A percentile compares a stretch with the other conserved stretches of the same genome.
Evolutionary conservation across 2,888 invertebrate species (phyloP).

Genomic region (Trichogramma dendrolimi): DNA sequence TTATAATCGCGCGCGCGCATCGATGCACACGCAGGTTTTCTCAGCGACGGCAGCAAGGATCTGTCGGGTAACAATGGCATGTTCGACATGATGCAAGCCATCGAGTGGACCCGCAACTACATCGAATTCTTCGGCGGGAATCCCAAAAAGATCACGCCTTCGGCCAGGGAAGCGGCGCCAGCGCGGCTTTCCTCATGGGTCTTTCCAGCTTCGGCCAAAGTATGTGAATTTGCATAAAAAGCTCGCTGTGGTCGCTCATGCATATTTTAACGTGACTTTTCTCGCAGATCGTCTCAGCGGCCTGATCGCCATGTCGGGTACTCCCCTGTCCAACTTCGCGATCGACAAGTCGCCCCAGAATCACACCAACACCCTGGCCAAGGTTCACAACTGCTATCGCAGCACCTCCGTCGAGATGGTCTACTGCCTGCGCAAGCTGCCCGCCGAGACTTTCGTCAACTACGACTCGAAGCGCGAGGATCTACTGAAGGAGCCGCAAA

Average conservation of each 20-base stretch:
- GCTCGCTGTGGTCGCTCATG: background rate
- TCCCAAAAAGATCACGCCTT: conserved; percentile 67
- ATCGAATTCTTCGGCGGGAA: conserved; percentile 76
- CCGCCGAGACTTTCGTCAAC: conserved; percentile 54
- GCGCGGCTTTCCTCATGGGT: conserved; percentile 67
- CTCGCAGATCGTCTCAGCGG: conserved; percentile 55
- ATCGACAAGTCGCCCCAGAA: conserved; percentile 62
- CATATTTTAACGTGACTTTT: background rate
- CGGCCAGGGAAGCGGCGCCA: conserved; percentile 76
- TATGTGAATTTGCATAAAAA: conserved; percentile 36
- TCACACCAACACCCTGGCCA: conserved; percentile 62
- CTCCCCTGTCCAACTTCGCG: conserved; percentile 68
- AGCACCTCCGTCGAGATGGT: conserved; percentile 61
- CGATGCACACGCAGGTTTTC: conserved; percentile 56
- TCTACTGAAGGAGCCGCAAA: conserved; percentile 41
- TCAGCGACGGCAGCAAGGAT: conserved; percentile 68
- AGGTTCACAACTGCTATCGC: conserved; percentile 62
- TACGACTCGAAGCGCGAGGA: conserved; percentile 58
- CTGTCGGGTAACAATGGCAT: conserved; percentile 73
- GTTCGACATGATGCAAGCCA: conserved; percentile 69
- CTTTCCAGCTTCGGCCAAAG: conserved; percentile 64
- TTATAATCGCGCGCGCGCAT: no score
- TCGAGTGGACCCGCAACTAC: conserved; percentile 70
- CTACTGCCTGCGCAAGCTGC: conserved; percentile 60
- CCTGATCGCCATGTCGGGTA: conserved; percentile 72